These are phyloP conservation scores for Mungos mungo DNA, from an alignment of 2,113 vertebrate species.

Conservation along the genomic window DNA sequence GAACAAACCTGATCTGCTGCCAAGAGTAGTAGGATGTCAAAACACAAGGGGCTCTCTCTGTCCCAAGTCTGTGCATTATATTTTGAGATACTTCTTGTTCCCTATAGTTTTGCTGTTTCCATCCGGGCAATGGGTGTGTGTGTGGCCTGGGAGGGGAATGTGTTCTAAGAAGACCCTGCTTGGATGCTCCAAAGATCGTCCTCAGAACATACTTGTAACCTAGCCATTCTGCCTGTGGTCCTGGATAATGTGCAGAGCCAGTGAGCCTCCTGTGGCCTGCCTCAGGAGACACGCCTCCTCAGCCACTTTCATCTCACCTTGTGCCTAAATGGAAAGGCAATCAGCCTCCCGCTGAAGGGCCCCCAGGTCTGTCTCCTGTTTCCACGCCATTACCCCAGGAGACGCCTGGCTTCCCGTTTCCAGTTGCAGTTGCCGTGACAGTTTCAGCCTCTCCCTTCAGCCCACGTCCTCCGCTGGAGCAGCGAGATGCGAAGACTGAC, in stretches of 20 bases:
- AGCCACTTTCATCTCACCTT: conserved; percentile 15
- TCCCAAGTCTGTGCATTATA: background rate
- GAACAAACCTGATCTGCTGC: background rate
- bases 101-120: background rate
- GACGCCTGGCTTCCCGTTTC: conserved; percentile 52
- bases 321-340: background rate
- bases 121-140: background rate
- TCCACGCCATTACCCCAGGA: conserved; percentile 46
- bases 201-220: background rate
- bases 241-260: background rate
- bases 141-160: too few relatives aligned
- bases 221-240: background rate
- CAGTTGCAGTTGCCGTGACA: background rate
- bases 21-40: background rate
- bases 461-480: conserved; percentile 43
- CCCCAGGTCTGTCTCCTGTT: background rate
- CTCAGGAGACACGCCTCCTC: background rate
- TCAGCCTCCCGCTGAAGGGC: background rate
- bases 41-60: background rate
- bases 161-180: background rate
- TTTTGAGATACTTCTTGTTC: background rate
- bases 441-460: background rate
- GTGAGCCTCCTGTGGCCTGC: background rate
- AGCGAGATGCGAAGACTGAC: conserved; percentile 53
- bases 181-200: background rate